Percentiles rank a stretch among this genome's conserved stretches.
Conservation (phyloP, 2,113 vertebrate genomes). For the Copsychus sechellarum region DNA sequence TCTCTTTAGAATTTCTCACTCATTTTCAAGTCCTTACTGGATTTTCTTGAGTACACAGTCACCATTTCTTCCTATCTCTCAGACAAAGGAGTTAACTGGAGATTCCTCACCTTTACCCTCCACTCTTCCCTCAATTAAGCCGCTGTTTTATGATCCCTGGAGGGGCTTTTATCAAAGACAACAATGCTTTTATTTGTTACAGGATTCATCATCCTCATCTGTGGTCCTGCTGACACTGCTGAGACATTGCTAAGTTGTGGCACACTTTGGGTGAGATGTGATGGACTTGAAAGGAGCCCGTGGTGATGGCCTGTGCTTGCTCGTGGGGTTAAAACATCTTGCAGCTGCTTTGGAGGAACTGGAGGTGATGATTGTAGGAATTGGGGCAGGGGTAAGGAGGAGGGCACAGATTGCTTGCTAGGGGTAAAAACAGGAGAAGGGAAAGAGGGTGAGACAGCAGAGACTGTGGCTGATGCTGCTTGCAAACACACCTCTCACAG, state of each 20-base stretch:
- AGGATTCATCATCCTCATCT: background rate
- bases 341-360: background rate
- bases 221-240: background rate
- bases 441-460: background rate
- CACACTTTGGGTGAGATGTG: background rate
- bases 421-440: background rate
- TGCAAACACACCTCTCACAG: background rate
- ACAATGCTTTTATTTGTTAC: background rate
- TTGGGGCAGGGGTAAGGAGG: background rate
- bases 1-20: background rate
- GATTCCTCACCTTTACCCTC: background rate
- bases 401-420: background rate
- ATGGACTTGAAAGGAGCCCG: background rate
- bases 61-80: background rate
- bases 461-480: rapidly evolving
- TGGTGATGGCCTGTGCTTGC: background rate
- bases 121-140: background rate
- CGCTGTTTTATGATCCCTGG: rapidly evolving
- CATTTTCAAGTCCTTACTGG: background rate
- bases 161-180: background rate
- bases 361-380: background rate
- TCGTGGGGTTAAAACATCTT: background rate
- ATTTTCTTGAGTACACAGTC: background rate
- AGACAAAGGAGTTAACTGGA: background rate
- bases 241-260: background rate